Evolutionary conservation across 2,113 vertebrate species (phyloP).

Genomic region (Hippoglossus stenolepis): DNA sequence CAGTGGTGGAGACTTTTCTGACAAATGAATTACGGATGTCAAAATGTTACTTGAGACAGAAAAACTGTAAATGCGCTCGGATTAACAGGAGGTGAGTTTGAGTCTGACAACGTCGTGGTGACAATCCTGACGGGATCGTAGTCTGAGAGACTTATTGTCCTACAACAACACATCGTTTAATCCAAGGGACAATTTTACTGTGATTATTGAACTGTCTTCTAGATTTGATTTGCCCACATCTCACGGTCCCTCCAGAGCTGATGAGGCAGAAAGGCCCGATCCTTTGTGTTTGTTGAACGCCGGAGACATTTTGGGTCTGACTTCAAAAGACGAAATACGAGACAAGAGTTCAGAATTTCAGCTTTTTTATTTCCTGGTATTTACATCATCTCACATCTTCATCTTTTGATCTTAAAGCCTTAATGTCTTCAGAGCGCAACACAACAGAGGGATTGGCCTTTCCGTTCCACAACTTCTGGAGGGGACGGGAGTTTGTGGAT

Average conservation of each 20-base stretch:
- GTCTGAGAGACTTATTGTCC: too few relatives aligned
- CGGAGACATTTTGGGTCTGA: not conserved
- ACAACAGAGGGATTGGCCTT: not conserved
- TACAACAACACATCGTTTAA: too few relatives aligned
- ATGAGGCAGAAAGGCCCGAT: not conserved
- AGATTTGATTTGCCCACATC: not conserved
- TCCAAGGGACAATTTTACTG: too few relatives aligned
- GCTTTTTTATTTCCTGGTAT: slow-evolving; percentile 2
- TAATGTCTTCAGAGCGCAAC: not conserved
- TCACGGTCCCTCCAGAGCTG: not conserved
- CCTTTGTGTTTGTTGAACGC: not conserved
- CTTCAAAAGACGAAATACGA: not conserved
- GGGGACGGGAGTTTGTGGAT: not conserved
- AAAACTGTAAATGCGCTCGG: not conserved
- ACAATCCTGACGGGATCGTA: too few relatives aligned
- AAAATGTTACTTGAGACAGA: not conserved
- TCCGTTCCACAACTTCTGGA: not conserved
- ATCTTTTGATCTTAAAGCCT: not conserved
- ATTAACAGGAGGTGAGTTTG: not conserved
- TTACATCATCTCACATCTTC: not conserved
- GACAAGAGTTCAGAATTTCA: not conserved
- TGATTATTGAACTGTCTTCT: not conserved
- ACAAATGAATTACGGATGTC: slow-evolving; percentile 51
- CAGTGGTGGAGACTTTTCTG: slow-evolving; percentile 25
- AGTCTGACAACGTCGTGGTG: not conserved